Base-by-base conservation (phyloP, 1,140 invertebrate genomes). In the Aplysia californica region DNA sequence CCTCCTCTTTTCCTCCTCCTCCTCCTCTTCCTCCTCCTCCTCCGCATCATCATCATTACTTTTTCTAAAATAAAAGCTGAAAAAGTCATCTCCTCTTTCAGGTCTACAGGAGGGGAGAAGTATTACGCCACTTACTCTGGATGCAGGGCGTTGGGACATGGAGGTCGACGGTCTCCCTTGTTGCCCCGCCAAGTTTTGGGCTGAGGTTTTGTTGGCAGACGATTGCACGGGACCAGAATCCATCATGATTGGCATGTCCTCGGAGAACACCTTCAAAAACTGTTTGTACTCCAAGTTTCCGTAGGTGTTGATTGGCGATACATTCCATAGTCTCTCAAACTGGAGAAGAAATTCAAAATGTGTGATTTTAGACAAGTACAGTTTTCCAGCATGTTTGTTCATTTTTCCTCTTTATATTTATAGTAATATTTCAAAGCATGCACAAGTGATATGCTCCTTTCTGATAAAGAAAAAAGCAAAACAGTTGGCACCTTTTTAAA, bases 271-370 rank as follows among this genome's bases (percentile, higher is more conserved):
- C 66, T 82, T 80, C 44, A 89, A 50, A 73, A 89, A 89, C 15
- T 85, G 80, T 33, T 81, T 79, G 73, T 88, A 89, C 31, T 87
- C 82, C 5, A 89, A 21, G 71, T 88, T 88, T 4, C 84, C 84
- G 78, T 84, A 87, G 50, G 86, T 83, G 79, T 87, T 89, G 5
- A 87, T 70, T 1, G 82, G 76, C n/a, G 86, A 55, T 18, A 76
- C 67, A 6, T 65, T 39, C 84, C 84, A 86, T 1, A 89, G 23
- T 23, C 76, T 83, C n/a, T 87, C 84, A 85, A 87, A 88, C 87
- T 88, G 80, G 33, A 26, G 23, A 5, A 66, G 4, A 33, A 18
- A 66, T 66, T 6, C 29, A 10, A 61, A 18, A 10, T 18, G 58
- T 61, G 10, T 18, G 15, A 18, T 61, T 18, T 61, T 61, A 26